Conservation (phyloP, 2,113 vertebrate genomes). For the Serilophus lunatus region DNA sequence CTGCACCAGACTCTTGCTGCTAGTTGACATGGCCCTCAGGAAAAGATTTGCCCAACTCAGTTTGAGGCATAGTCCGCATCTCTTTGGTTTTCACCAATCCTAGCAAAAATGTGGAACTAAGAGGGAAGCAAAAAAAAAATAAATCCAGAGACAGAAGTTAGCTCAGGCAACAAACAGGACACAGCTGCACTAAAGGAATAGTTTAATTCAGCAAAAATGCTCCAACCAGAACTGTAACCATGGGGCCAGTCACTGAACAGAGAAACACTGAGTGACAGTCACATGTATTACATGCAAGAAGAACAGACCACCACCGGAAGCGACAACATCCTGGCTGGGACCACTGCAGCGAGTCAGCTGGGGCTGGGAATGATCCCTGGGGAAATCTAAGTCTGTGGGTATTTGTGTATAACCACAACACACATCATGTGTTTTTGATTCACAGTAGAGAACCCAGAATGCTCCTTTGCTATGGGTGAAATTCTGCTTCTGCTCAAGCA, state of each 20-base stretch:
- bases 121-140: not conserved
- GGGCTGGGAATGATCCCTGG: not conserved
- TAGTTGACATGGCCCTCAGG: not conserved
- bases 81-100: not conserved
- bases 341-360: not conserved
- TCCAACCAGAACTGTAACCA: not conserved
- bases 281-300: not conserved
- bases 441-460: not conserved
- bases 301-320: not conserved
- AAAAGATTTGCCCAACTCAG: not conserved
- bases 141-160: not conserved
- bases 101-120: not conserved
- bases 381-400: not conserved
- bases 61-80: not conserved
- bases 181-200: not conserved
- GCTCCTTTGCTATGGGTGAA: not conserved
- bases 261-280: not conserved
- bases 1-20: not conserved
- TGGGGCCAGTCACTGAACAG: not conserved
- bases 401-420: not conserved
- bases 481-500: not conserved
- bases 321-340: not conserved
- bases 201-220: not conserved
- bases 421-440: not conserved
- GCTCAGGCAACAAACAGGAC: not conserved